A percentile compares a stretch with the other conserved stretches of the same genome.
Conservation (phyloP, 2,113 vertebrate genomes). For the Anoura caudifer region DNA sequence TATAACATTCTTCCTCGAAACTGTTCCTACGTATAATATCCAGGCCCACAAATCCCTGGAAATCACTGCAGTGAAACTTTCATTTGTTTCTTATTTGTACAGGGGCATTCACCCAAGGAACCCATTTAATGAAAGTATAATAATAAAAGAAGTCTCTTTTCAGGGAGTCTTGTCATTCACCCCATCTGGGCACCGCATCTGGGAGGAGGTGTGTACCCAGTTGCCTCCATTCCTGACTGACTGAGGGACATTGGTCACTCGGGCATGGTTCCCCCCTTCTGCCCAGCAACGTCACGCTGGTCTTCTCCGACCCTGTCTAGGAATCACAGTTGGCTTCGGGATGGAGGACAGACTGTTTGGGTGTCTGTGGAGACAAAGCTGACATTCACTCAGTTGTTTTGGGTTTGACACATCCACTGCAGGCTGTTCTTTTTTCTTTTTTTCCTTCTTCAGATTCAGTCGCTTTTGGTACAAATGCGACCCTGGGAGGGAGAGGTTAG, state of each 20-base stretch:
- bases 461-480: conserved; percentile 20
- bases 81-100: conserved; percentile 16
- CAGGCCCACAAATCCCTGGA: conserved; percentile 36
- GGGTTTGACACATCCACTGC: neutral
- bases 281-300: neutral
- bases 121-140: neutral
- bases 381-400: neutral
- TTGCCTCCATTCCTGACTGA: neutral
- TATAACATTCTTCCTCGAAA: conserved; percentile 11
- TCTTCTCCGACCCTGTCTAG: neutral
- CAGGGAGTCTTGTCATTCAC: neutral
- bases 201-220: conserved; percentile 13
- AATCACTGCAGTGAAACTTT: neutral
- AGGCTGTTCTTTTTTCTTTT: neutral
- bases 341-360: neutral
- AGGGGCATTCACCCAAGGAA: neutral
- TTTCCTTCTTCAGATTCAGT: conserved; percentile 53
- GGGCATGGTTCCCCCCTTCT: neutral
- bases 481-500: neutral
- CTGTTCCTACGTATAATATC: conserved; percentile 4
- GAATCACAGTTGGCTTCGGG: neutral
- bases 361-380: neutral
- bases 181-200: neutral
- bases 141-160: neutral
- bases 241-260: neutral